Evolutionary conservation across 2,888 invertebrate genomes (phyloP), one percentile per base, ranked within the genome.

Genomic region (Pammene aurita): DNA sequence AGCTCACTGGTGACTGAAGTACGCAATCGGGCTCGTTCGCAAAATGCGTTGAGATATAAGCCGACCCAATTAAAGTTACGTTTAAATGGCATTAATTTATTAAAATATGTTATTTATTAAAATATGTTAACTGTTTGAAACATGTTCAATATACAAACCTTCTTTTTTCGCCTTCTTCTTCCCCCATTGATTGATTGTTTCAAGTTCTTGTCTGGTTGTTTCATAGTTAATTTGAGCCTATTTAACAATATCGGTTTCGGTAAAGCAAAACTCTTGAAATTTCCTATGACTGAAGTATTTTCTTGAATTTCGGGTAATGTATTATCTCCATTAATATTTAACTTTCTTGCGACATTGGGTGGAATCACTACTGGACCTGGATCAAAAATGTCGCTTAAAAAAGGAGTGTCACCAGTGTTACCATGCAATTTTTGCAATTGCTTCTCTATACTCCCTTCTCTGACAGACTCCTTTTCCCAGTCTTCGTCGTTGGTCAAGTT

Each of bases 231-330:
- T 83, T 91, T 93, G 73, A 92, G 84, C 75, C 91, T 87, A 82
- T 91, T 92, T 73, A 93, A 79, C 75, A 92, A 76, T 57, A 93
- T 88, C 16, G 93, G 93, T 82, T 93, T 93, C 10, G 93, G 93
- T 56, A 92, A 78, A 34, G 93, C 93, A 72, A 93, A 93, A 75
- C 93, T 93, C 85, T 92, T 93, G 76, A 93, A 93, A 77, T 87
- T 90, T 18, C 92, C 92, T 79, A 93, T 88, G 50, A 92, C 86
- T 34, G 88, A 85, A 2, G 84, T 84, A 72, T 85, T 87, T 71
- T 90, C 90, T 72, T 87, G 85, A 34, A 81, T 68, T 62, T 80
- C 77, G 6, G 78, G 55, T 60, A 75, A 75, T 52, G 67, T 68
- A 11, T 84, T 85, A n/a, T 82, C 81, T 26, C 84, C 83, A 42